phyloP scores from a whole-genome alignment of 1,140 invertebrate genomes.

The Drosophila tsacasi region DNA sequence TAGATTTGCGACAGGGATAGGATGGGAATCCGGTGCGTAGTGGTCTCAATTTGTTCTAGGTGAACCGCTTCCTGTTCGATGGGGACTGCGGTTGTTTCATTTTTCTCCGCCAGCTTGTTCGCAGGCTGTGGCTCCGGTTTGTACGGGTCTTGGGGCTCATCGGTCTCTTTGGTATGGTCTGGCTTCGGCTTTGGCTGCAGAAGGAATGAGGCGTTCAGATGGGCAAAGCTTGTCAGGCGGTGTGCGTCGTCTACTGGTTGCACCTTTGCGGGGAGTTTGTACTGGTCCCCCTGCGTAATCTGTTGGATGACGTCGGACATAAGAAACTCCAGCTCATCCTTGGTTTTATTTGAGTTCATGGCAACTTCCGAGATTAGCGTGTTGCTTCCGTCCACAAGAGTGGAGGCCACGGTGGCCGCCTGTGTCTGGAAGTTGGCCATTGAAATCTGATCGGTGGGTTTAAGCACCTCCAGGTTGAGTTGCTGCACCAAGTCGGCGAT shows the following conservation, averaged over 20 bases:
- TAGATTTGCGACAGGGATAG: conserved; percentile 78
- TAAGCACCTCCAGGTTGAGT: conserved; percentile 73
- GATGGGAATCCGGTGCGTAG: conserved; percentile 51
- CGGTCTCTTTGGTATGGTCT: conserved; percentile 13
- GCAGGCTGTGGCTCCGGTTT: conserved; percentile 8
- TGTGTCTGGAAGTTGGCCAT: conserved; percentile 85
- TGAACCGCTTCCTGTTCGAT: conserved; percentile 50
- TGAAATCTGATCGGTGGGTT: conserved; percentile 75
- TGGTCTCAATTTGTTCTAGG: conserved; percentile 43
- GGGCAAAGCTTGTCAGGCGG: conserved; percentile 72
- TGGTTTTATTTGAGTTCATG: conserved; percentile 77
- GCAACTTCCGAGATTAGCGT: conserved; percentile 51
- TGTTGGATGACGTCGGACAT: conserved; percentile 81
- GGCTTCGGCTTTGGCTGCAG: conserved; percentile 45
- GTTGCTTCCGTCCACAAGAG: conserved; percentile 75
- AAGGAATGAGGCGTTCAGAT: conserved; percentile 74
- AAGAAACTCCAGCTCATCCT: conserved; percentile 77
- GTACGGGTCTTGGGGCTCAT: conserved; percentile 8
- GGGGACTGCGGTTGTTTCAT: conserved; percentile 21
- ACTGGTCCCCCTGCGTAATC: conserved; percentile 55
- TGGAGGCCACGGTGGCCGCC: conserved; percentile 84
- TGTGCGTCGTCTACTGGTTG: conserved; percentile 40
- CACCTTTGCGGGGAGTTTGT: conserved; percentile 9
- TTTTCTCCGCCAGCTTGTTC: conserved; percentile 11
- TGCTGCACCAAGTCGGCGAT: conserved; percentile 78